These are phyloP conservation scores for Biston stratarius DNA, from an alignment of 2,888 invertebrate species.

Conservation along the genomic window DNA sequence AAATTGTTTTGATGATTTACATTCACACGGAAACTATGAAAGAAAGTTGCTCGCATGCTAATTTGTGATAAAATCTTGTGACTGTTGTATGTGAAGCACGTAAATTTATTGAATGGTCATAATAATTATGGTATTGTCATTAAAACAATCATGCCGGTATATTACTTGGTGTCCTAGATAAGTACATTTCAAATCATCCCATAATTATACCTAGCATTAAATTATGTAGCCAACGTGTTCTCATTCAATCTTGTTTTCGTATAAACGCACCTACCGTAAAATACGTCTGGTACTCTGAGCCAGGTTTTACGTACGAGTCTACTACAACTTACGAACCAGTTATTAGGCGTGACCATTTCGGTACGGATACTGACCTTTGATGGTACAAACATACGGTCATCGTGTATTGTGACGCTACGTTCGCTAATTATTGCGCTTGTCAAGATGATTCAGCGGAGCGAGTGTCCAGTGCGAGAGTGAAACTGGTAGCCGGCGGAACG, in stretches of 20 bases:
- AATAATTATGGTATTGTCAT: not conserved
- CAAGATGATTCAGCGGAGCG: constrained; percentile 75
- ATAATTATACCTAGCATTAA: constrained; percentile 46
- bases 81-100: too few species aligned
- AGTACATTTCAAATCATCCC: constrained; percentile 27
- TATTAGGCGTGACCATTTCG: constrained; percentile 86
- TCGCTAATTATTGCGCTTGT: constrained; percentile 82
- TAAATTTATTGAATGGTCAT: too few species aligned
- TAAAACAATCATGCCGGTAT: constrained; percentile 2
- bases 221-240: constrained; percentile 39
- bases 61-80: too few species aligned
- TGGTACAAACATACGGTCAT: constrained; percentile 77
- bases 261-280: constrained; percentile 81
- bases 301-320: constrained; percentile 81
- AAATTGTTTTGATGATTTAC: too few species aligned
- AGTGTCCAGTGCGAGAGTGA: constrained; percentile 69
- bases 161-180: not conserved
- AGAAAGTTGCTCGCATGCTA: too few species aligned
- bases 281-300: constrained; percentile 78
- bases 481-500: constrained; percentile 58
- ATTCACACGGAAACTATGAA: too few species aligned
- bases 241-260: constrained; percentile 71
- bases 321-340: constrained; percentile 85
- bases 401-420: constrained; percentile 76
- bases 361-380: constrained; percentile 86